phyloP scores from a whole-genome alignment of 1,140 invertebrate species.

The Leptoteleia sp. region DNA sequence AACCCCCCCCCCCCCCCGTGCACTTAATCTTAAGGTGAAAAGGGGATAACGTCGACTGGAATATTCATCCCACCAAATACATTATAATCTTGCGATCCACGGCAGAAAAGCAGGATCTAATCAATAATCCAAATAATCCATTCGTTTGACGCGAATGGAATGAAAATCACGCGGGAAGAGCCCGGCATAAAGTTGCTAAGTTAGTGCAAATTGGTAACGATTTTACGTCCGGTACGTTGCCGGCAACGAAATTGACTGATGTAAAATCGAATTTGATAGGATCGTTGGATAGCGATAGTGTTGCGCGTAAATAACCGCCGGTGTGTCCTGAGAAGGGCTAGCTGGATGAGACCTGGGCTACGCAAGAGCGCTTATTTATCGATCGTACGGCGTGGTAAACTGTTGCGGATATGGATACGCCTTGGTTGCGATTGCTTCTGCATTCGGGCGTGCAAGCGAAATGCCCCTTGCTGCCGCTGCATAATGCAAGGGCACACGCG shows the following conservation, averaged over 20 bases:
- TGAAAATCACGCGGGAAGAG: too few relatives aligned
- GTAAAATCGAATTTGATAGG: conserved; percentile 52
- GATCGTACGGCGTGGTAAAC: conserved; percentile 60
- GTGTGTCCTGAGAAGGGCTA: conserved; percentile 49
- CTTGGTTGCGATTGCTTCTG: conserved; percentile 63
- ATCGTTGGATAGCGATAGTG: conserved; percentile 51
- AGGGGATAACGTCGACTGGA: too few relatives aligned
- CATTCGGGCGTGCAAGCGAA: conserved; percentile 56
- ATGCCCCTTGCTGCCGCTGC: conserved; percentile 34
- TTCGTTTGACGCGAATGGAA: too few relatives aligned
- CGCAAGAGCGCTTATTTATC: conserved; percentile 65
- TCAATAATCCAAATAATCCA: too few relatives aligned
- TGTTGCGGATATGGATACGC: conserved; percentile 67
- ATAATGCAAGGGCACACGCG: conserved; percentile 50
- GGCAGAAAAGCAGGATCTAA: too few relatives aligned
- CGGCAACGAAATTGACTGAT: conserved; percentile 46
- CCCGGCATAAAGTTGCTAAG: conserved; percentile 14
- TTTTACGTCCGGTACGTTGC: conserved; percentile 28
- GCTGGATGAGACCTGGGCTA: conserved; percentile 35
- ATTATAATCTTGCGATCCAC: too few relatives aligned
- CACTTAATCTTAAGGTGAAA: too few relatives aligned
- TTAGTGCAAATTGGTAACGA: conserved; percentile 41
- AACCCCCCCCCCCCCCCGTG: too few relatives aligned
- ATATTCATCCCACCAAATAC: too few relatives aligned
- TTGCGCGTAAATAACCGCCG: conserved; percentile 51